These are phyloP conservation scores for Xenopus laevis DNA, from an alignment of 2,113 vertebrate genomes.

Conservation along the genomic window DNA sequence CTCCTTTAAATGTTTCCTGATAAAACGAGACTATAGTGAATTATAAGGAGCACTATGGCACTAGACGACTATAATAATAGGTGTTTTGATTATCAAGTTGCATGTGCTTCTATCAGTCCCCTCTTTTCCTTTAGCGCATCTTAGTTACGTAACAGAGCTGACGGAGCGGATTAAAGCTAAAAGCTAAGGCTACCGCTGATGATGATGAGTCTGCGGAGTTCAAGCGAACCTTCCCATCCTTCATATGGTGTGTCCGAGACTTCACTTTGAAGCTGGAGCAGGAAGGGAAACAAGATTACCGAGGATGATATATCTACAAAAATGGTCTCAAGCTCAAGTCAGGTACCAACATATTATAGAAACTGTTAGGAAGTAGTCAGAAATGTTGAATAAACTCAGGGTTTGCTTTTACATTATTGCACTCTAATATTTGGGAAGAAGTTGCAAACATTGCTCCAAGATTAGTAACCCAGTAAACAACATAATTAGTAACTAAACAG, in stretches of 20 bases:
- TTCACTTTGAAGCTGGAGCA: constrained; percentile 53
- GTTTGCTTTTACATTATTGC: not conserved
- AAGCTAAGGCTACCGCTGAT: not conserved
- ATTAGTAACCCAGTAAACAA: no score
- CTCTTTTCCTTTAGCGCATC: constrained; percentile 47
- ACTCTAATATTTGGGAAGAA: fast-evolving
- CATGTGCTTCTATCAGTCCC: no score
- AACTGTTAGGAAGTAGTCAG: not conserved
- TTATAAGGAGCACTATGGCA: no score
- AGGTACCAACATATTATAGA: constrained; percentile 8
- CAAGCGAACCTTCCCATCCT: constrained; percentile 60
- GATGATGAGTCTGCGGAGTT: constrained; percentile 46
- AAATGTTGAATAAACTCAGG: no score
- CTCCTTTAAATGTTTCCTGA: no score
- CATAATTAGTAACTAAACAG: no score
- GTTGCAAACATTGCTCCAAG: no score
- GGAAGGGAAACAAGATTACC: constrained; percentile 24
- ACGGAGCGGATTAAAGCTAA: constrained; percentile 58
- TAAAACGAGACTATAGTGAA: no score
- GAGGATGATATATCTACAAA: constrained; percentile 51
- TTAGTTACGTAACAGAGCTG: constrained; percentile 61
- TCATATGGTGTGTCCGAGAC: constrained; percentile 65
- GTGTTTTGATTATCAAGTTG: no score
- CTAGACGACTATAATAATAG: no score
- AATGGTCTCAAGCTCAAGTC: constrained; percentile 36